Evolutionary conservation across 1,140 invertebrate species (phyloP).

Genomic region (Achatina immaculata): DNA sequence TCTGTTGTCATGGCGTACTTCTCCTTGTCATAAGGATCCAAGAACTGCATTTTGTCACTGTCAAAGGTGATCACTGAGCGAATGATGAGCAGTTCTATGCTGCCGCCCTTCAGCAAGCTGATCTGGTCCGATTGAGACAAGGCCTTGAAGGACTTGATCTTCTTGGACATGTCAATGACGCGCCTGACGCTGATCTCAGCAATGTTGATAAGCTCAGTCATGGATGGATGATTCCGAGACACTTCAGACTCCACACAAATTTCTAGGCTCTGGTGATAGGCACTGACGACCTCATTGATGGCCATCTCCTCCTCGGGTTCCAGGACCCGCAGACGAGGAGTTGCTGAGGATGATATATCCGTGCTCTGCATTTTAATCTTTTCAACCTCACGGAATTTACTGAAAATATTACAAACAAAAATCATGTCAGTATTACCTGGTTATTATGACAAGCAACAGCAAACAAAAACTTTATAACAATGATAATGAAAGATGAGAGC

Average conservation of each 20-base stretch:
- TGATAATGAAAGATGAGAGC: too few relatives aligned
- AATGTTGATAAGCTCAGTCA: slow-evolving; percentile 70
- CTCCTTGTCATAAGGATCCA: slow-evolving; percentile 68
- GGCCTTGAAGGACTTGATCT: slow-evolving; percentile 70
- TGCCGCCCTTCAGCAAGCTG: slow-evolving; percentile 71
- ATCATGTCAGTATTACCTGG: too few relatives aligned
- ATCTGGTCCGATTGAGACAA: slow-evolving; percentile 72
- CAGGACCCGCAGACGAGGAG: slow-evolving; percentile 53
- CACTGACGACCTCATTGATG: slow-evolving; percentile 66
- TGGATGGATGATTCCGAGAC: slow-evolving; percentile 59
- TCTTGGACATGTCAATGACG: slow-evolving; percentile 72
- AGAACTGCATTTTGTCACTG: slow-evolving; percentile 69
- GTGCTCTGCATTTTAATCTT: slow-evolving; percentile 61
- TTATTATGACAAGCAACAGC: too few relatives aligned
- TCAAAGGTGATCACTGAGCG: slow-evolving; percentile 71
- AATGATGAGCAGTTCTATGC: slow-evolving; percentile 74
- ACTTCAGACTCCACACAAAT: slow-evolving; percentile 64
- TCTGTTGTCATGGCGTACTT: slow-evolving; percentile 67
- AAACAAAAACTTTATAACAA: too few relatives aligned
- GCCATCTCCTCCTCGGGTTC: slow-evolving; percentile 62
- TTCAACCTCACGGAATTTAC: slow-evolving; percentile 62
- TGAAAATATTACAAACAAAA: too few relatives aligned
- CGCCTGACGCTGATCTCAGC: slow-evolving; percentile 70
- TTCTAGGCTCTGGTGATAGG: slow-evolving; percentile 68
- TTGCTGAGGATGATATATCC: slow-evolving; percentile 52